Evolutionary conservation across 2,113 vertebrate species (phyloP).

Genomic region (Xenopus tropicalis): UCB_Xtro_10.0 CM004449.2:2747501-2748000

Average conservation of each 20-base stretch:
- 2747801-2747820: no score
- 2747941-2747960: no score
- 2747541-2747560: background rate
- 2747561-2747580: background rate
- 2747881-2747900: no score
- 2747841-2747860: no score
- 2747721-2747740: constrained; percentile 29
- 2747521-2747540: background rate
- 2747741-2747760: background rate
- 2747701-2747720: constrained; percentile 38
- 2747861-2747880: no score
- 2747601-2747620: constrained; percentile 20
- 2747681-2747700: constrained; percentile 52
- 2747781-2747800: no score
- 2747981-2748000: no score
- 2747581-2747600: constrained; percentile 20
- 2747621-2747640: constrained; percentile 50
- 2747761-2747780: background rate
- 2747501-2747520: no score
- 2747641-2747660: constrained; percentile 15
- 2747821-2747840: no score
- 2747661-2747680: background rate
- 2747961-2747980: no score
- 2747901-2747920: no score
- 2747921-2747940: no score